Evolutionary conservation across 2,797 vertebrate genomes (phyloP), one percentile per base, ranked within the genome.

Genomic region (Stomatorhinus walkeri): DNA sequence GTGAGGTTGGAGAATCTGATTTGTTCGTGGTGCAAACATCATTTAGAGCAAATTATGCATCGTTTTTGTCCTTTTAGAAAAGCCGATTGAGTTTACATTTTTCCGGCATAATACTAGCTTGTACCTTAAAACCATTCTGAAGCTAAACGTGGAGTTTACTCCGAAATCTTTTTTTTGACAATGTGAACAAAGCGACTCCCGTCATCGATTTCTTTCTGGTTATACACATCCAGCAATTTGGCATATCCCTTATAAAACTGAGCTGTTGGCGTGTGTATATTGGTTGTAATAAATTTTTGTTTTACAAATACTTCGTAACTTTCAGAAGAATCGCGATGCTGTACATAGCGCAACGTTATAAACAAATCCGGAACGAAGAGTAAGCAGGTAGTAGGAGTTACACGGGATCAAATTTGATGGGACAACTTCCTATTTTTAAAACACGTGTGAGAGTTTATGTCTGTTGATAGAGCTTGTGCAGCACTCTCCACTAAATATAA

Each of bases 1-100:
- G 49, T 52, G 22, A 54, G 28, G 76, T 59, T 84, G 32, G 85
- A 64, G 54, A 89, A 89, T 90, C 89, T 90, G 86, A 88, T 90
- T 89, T 89, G 87, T 88, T 87, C 91, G 91, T 90, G 91, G 89
- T 86, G 90, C 68, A 83, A 81, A 90, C 88, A 87, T 68, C 49
- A 51, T 88, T 88, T 83, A 89, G 72, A 91, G 90, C 79, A 88
- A 89, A 92, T 91, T 90, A 91, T 43, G 89, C 89, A 90, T 87
- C 84, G 36, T 89, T 91, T 88, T 88, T 90, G 87, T 81, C 88
- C 85, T 49, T 90, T 49, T 90, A 89, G 84, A 61, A 91, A 43
- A 83, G 12, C 8, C 52, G 81, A 36, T 79, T 28, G 72, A 88
- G 87, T 52, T 87, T 88, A 56, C 56, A 85, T 12, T 85, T 0